Evolutionary conservation across 2,113 vertebrate genomes (phyloP).

Genomic region (Typhlomys cinereus): DNA sequence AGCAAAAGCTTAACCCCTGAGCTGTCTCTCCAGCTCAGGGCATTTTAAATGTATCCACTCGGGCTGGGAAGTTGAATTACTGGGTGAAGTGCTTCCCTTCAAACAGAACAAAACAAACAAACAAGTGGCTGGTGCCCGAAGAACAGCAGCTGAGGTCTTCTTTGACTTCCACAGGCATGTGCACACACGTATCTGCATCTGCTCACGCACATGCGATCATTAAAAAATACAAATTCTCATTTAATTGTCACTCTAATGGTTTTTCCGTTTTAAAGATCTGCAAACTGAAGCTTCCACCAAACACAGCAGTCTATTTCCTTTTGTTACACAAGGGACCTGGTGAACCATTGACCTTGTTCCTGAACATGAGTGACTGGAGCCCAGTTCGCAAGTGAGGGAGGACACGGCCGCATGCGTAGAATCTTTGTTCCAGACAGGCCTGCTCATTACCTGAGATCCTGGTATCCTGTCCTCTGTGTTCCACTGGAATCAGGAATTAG

Average conservation of each 20-base stretch:
- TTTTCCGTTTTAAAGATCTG: conserved; percentile 21
- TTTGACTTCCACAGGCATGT: too few relatives aligned
- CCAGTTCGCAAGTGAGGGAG: neutral
- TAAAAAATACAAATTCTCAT: neutral
- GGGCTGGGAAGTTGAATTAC: neutral
- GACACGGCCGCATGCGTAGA: neutral
- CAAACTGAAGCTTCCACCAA: conserved; percentile 11
- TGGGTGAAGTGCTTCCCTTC: neutral
- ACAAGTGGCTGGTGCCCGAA: too few relatives aligned
- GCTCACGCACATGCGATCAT: too few relatives aligned
- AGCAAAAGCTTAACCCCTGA: too few relatives aligned
- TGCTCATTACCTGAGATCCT: neutral
- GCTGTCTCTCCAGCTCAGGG: too few relatives aligned
- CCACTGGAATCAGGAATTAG: neutral
- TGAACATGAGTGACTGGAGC: neutral
- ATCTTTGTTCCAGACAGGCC: neutral
- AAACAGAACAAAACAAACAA: neutral
- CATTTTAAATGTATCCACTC: neutral
- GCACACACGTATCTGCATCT: too few relatives aligned
- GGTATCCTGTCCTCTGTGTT: neutral
- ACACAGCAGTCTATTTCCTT: neutral
- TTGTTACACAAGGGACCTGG: neutral
- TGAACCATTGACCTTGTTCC: conserved; percentile 8
- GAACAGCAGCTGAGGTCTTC: too few relatives aligned
- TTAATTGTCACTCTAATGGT: neutral